Conservation (phyloP, 1,140 invertebrate species). For the Conus ventricosus region DNA sequence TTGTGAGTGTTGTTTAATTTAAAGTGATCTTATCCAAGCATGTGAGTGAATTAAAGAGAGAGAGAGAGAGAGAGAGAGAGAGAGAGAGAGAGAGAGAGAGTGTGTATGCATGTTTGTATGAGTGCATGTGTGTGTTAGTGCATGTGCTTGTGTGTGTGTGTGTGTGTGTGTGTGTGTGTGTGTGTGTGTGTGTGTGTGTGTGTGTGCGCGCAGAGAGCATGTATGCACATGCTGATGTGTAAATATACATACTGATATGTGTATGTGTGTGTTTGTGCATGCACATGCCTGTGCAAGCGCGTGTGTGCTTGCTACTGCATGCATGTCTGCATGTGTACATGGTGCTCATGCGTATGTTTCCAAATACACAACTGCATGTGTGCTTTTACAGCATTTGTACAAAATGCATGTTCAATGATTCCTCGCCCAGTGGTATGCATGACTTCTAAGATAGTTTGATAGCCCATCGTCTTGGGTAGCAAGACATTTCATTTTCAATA, state of each 20-base stretch:
- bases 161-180: slow-evolving; percentile 4
- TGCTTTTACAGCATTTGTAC: no score
- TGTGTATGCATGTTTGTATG: neutral
- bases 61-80: slow-evolving; percentile 6
- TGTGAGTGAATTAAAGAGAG: neutral
- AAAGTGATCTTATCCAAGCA: neutral
- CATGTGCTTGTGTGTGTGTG: neutral
- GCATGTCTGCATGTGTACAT: no score
- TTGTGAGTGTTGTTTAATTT: no score
- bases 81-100: neutral
- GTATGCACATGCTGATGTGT: no score
- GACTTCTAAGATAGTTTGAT: no score
- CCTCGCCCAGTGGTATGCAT: no score
- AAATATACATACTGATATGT: neutral
- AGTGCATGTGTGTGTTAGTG: neutral
- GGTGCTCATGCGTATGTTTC: no score
- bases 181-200: slow-evolving; percentile 18
- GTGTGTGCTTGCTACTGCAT: neutral
- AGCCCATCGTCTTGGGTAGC: no score
- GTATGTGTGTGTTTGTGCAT: neutral
- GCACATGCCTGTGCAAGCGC: neutral
- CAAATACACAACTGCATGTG: no score
- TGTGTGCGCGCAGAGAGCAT: neutral
- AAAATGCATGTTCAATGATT: no score
- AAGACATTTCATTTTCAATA: no score